Base-by-base conservation (phyloP, 1,140 invertebrate genomes). In the Megalopta genalis region DNA sequence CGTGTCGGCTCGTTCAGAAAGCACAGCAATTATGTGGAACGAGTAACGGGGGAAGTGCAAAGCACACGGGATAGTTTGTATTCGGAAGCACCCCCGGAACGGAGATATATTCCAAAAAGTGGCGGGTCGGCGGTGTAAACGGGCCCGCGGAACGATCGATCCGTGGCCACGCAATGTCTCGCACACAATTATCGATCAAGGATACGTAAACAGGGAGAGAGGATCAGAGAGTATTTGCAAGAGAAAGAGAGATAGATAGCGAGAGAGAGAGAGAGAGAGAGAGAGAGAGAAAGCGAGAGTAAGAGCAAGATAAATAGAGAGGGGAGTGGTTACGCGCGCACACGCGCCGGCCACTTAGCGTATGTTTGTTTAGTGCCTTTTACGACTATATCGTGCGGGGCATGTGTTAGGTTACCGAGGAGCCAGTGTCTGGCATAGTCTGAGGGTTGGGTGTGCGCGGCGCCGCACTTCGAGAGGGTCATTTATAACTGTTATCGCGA, bases 401-500 rank as follows among this genome's bases (percentile, higher is more conserved):
- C 21, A 65, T 70, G 67, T 75, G 84, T 82, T 71, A 46, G 66
- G 71, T 78, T 81, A 77, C 74, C 63, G 42, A 85, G 80, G 37
- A 81, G 80, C 83, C 71, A 86, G 75, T 75, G 71, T 86, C 79
- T 86, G 83, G 84, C 57, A 54, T 64, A 46, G 42, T 74, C 54
- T 79, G 73, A 76, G 84, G 81, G 83, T 81, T 77, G 79, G 79
- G 39, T 79, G 80, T 32, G 66, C 77, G 73, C 80, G 84, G 84
- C 84, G 84, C 84, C 83, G 71, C 49, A 80, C 71, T 86, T 85
- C 84, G 80, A 86, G 84, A 86, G 84, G 80, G 84, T 86, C 84
- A 86, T 86, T 86, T 86, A 86, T 86, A 86, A 86, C 84, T 86
- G 84, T 86, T 86, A 86, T 85, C 84, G 84, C 52, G 84, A 86